Conservation (phyloP, 2,888 invertebrate genomes). For the Clistopyga incitator region DNA sequence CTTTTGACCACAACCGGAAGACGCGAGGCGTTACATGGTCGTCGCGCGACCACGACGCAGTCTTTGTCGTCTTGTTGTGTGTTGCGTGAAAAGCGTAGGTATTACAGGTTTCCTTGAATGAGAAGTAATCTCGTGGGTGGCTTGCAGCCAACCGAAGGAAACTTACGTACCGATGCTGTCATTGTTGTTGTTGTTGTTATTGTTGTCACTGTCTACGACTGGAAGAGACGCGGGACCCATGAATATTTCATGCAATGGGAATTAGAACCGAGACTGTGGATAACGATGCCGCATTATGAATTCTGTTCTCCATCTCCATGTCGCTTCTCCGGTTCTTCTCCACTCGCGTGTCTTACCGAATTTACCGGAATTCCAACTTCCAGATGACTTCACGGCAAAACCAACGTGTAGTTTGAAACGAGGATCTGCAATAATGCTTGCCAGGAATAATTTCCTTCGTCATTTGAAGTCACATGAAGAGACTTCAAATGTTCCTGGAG, state of each 20-base stretch:
- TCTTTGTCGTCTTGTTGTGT: slow-evolving; percentile 35
- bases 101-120: slow-evolving; percentile 49
- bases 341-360: slow-evolving; percentile 10
- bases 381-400: not conserved
- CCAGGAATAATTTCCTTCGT: not conserved
- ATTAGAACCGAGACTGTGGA: slow-evolving; percentile 51
- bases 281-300: slow-evolving; percentile 56
- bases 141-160: slow-evolving; percentile 11
- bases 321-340: not conserved
- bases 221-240: slow-evolving; percentile 48
- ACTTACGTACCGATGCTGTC: not conserved
- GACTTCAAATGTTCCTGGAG: too few relatives aligned
- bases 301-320: not conserved
- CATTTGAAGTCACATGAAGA: too few relatives aligned
- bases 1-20: slow-evolving; percentile 51
- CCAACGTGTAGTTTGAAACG: not conserved
- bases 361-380: not conserved
- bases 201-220: slow-evolving; percentile 15
- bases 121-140: slow-evolving; percentile 64
- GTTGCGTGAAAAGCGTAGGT: slow-evolving; percentile 3
- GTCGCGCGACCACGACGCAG: slow-evolving; percentile 38
- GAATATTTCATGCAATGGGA: slow-evolving; percentile 64
- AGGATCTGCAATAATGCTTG: not conserved
- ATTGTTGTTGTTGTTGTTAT: slow-evolving; percentile 39
- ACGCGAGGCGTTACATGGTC: slow-evolving; percentile 52